Evolutionary conservation across 1,140 invertebrate species (phyloP).

Genomic region (Lysiphlebus fabarum): DNA sequence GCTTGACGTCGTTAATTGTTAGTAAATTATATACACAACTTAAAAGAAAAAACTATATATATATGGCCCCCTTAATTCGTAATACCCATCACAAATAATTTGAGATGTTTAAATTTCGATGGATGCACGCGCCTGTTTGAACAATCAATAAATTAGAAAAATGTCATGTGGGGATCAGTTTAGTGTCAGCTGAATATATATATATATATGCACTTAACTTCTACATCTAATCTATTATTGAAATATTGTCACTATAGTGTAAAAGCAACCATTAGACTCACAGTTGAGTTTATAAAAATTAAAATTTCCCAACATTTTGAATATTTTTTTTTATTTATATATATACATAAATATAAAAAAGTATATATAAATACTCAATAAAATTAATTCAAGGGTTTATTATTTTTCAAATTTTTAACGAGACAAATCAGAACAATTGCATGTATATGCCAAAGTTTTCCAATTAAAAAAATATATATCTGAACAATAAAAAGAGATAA

Average conservation of each 20-base stretch:
- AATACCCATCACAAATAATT: not conserved
- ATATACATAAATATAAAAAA: no score
- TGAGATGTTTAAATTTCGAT: slow-evolving; percentile 41
- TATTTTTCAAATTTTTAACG: no score
- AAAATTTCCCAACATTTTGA: not conserved
- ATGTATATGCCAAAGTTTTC: no score
- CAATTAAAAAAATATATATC: no score
- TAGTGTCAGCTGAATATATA: slow-evolving; percentile 9
- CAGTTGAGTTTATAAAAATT: no score
- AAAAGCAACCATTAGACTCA: no score
- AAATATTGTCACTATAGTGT: slow-evolving; percentile 37
- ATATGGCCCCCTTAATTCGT: no score
- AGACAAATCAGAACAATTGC: no score
- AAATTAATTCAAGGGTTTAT: no score
- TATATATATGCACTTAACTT: slow-evolving; percentile 39
- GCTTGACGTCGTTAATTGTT: slow-evolving; percentile 26
- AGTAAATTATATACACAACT: slow-evolving; percentile 21
- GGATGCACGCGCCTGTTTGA: slow-evolving; percentile 32
- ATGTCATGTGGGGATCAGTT: slow-evolving; percentile 9
- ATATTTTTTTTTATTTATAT: no score
- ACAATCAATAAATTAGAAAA: slow-evolving; percentile 41
- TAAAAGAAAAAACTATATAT: not conserved
- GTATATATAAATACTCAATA: no score
- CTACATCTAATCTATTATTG: slow-evolving; percentile 47
- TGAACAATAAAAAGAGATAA: no score